These are phyloP conservation scores for Hephaestus fuliginosus DNA, from an alignment of 2,797 vertebrate species.

Conservation along the genomic window DNA sequence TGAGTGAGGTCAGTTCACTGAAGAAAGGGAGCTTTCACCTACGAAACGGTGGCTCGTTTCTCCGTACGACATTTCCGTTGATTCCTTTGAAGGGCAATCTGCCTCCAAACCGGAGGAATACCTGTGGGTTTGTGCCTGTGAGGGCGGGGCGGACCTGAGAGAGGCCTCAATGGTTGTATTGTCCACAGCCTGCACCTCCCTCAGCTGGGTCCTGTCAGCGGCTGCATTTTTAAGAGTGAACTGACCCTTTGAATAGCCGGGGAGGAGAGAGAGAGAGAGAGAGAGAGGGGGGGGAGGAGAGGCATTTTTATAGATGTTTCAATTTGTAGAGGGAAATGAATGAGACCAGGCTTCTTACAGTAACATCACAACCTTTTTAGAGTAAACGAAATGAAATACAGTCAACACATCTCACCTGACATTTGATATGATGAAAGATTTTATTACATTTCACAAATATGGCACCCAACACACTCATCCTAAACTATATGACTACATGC, in stretches of 20 bases:
- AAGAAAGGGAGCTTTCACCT: conserved; percentile 59
- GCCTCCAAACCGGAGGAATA: conserved; percentile 45
- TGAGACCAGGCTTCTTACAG: neutral
- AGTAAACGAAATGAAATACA: neutral
- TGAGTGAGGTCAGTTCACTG: conserved; percentile 21
- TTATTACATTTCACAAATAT: neutral
- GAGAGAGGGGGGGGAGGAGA: neutral
- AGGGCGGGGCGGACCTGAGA: conserved; percentile 35
- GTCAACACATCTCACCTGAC: neutral
- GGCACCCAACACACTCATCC: neutral
- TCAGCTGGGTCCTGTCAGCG: conserved; percentile 26
- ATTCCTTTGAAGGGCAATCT: conserved; percentile 49
- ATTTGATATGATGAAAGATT: neutral
- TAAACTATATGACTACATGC: neutral
- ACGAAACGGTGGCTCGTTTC: conserved; percentile 27
- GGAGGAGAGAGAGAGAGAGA: no score
- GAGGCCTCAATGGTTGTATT: conserved; percentile 61
- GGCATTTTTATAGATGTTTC: neutral
- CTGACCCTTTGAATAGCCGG: no score
- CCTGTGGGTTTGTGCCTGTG: conserved; percentile 62
- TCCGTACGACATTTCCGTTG: conserved; percentile 42
- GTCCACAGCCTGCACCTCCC: conserved; percentile 47
- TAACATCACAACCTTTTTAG: neutral
- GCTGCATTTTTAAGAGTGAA: conserved; percentile 26
- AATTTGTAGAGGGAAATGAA: neutral